Base-by-base conservation (phyloP, 2,113 vertebrate species). In the Hydropotes inermis region DNA sequence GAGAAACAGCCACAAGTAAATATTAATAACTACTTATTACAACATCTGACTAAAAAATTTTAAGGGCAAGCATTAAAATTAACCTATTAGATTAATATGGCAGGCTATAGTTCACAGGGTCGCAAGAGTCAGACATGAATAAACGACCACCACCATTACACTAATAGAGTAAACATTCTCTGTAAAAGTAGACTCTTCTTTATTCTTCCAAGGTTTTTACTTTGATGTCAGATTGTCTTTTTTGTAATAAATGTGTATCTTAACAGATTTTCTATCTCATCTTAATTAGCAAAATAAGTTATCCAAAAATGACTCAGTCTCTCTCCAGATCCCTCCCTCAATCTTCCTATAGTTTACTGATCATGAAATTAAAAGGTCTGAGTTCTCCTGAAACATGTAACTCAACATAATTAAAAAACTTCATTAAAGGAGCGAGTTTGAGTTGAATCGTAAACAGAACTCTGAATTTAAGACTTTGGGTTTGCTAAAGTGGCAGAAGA, bases 201-300 rank as follows among this genome's bases (percentile, higher is more conserved):
- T 27, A 76, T 76, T 76, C 70, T 76, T 76, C 39, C 23, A 43
- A 43, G 23, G 39, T 27, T 76, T 76, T 76, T 27, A 43, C 36
- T 76, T 76, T 76, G 39, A 76, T 43, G 70, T 83, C 23, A 78
- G 50, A 43, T 28, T 89, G n/a, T 84, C n/a, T 84, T 95, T 64
- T 90, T n/a, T 83, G 58, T 84, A 95, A 74, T 82, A 67, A 78
- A 89, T 92, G 33, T 45, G 17, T 39, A 54, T 85, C n/a, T 88
- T 85, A 47, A 15, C 33, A 43, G 23, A 19, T 4, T 16, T 78
- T 87, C 78, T 87, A 14, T 27, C 27, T 39, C 55, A 11, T 83
- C n/a, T 94, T 87, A 61, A 90, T n/a, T 83, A 86, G 28, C 47
- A 83, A 93, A 90, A 87, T 57, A 82, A 96, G 47, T 89, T 76